Evolutionary conservation across 2,113 vertebrate species (phyloP).

Genomic region (Centropus unirufus): DNA sequence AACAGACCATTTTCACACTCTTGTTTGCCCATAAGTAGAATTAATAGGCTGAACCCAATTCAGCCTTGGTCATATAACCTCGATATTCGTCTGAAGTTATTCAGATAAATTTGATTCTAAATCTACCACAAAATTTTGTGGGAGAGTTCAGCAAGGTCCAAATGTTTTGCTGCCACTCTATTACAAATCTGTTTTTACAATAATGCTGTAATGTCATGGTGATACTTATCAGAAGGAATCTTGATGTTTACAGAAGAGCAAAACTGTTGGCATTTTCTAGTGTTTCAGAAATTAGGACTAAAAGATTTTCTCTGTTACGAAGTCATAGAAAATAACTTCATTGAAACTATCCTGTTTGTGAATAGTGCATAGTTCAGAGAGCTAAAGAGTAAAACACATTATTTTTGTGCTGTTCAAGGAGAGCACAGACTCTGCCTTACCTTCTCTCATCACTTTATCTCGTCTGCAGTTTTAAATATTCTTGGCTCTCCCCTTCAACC

Average conservation of each 20-base stretch:
- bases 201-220: not conserved
- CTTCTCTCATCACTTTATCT: not conserved
- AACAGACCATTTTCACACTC: not conserved
- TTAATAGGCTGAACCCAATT: not conserved
- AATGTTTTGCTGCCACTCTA: not conserved
- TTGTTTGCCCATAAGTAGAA: not conserved
- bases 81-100: not conserved
- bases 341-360: not conserved
- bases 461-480: not conserved
- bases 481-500: not conserved
- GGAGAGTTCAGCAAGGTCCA: not conserved
- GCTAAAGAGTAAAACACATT: not conserved
- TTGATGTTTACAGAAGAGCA: not conserved
- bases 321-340: not conserved
- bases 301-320: not conserved
- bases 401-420: not conserved
- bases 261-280: not conserved
- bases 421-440: not conserved
- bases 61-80: not conserved
- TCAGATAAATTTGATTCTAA: not conserved
- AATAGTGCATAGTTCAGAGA: not conserved
- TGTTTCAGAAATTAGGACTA: not conserved
- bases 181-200: not conserved
- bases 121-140: not conserved
- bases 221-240: not conserved